Evolutionary conservation across 2,888 invertebrate species (phyloP), one percentile per base, ranked within the genome.

Genomic region (Willowsia nigromaculata): DNA sequence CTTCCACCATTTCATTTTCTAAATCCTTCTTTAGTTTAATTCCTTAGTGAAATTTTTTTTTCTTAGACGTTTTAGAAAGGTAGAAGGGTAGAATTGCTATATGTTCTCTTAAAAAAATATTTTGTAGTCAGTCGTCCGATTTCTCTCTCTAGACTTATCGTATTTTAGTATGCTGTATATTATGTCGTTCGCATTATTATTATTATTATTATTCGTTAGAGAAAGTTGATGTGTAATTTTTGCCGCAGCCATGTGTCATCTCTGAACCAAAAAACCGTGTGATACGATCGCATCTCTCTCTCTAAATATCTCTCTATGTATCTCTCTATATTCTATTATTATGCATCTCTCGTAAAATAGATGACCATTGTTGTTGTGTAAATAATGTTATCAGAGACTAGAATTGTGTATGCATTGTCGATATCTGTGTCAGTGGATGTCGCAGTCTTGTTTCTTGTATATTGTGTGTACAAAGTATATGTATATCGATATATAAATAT

Each of bases 181-280:
- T 40, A 47, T 74, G 43, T 74, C 33, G 65, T 65, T 82, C 30
- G 62, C 65, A 65, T 82, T 62, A 27, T 74, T 25, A 27, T 74
- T 47, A 25, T 47, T 65, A 27, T 47, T 59, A 27, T 62, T 83
- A 53, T 53, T 33, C 37, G n/a, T 33, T 82, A 25, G 43, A 65
- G 37, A 65, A 27, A 30, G 65, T 47, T 83, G 7, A 65, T 78
- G 59, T 76, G 62, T 65, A 78, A 53, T 74, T n/a, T n/a, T 83
- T 88, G 83, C 88, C 88, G 83, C 83, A 88, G 83, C 76, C 47
- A 59, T 88, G 88, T 88, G 83, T 88, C 83, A 88, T 74, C 84
- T 80, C 53, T 85, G 43, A 53, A 50, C 59, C 74, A 84, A 74
- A n/a, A n/a, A n/a, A 81, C 71, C 74, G 62, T 74, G 82, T 88